Evolutionary conservation across 2,113 vertebrate species (phyloP).

Genomic region (Calyptommatus sinebrachiatus): DNA sequence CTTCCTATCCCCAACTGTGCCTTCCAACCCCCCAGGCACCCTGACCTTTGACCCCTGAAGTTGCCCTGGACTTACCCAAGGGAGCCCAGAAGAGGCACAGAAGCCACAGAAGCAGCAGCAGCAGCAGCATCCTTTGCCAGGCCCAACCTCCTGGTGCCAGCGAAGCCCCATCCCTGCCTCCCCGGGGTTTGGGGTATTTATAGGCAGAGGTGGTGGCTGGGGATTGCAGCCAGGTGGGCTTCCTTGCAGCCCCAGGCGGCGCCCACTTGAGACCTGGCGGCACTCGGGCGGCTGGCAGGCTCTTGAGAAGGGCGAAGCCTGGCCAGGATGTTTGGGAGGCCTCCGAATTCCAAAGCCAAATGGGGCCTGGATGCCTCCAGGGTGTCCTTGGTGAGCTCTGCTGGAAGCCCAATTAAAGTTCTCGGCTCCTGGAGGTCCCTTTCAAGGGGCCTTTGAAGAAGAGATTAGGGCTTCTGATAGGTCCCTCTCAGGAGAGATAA

Average conservation of each 20-base stretch:
- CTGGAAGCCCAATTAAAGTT: conserved; percentile 69
- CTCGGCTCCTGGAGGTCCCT: conserved; percentile 49
- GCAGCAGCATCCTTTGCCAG: conserved; percentile 24
- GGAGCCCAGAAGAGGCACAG: conserved; percentile 24
- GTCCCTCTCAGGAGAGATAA: conserved; percentile 35
- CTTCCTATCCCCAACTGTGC: too few species aligned
- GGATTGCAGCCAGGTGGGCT: too few species aligned
- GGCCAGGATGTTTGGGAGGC: too few species aligned
- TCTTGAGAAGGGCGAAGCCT: neutral
- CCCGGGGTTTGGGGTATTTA: neutral
- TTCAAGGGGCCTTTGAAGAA: conserved; percentile 66
- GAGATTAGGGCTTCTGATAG: neutral
- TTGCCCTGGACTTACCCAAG: conserved; percentile 2
- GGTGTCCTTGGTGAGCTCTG: conserved; percentile 52
- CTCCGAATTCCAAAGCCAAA: conserved; percentile 30
- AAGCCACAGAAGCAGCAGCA: conserved; percentile 42
- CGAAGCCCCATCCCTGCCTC: neutral
- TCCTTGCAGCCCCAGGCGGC: too few species aligned
- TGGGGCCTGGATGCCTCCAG: conserved; percentile 30
- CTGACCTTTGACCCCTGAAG: too few species aligned
- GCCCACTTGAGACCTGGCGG: neutral
- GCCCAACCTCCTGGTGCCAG: conserved; percentile 1
- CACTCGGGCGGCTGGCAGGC: neutral
- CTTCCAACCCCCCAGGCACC: too few species aligned
- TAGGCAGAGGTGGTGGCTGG: too few species aligned